Evolutionary conservation across 2,797 vertebrate species (phyloP).

Genomic region (Chelmon rostratus): DNA sequence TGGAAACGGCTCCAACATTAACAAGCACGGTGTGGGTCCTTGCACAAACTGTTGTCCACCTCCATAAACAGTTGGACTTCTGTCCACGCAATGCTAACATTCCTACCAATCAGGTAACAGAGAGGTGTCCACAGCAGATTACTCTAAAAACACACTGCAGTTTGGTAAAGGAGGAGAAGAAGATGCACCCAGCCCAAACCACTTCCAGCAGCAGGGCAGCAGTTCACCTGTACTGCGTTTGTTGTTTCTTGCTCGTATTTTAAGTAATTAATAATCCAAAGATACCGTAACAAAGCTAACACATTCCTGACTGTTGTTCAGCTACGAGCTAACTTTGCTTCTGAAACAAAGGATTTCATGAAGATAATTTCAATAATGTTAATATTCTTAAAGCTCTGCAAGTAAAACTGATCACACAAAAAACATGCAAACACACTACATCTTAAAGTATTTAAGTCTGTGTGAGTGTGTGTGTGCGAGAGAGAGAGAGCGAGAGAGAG

Average conservation of each 20-base stretch:
- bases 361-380: too few relatives aligned
- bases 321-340: not conserved
- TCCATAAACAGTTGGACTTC: too few relatives aligned
- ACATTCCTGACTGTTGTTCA: too few relatives aligned
- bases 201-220: too few relatives aligned
- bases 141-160: not conserved
- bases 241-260: not conserved
- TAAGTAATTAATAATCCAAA: not conserved
- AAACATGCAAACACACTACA: not conserved
- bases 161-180: too few relatives aligned
- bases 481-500: not conserved
- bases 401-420: not conserved
- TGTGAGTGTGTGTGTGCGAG: slow-evolving; percentile 33
- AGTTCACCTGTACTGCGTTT: too few relatives aligned
- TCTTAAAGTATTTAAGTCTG: slow-evolving; percentile 53
- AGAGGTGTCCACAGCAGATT: not conserved
- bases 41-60: too few relatives aligned
- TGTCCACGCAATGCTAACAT: not conserved
- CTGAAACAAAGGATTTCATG: too few relatives aligned
- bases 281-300: not conserved
- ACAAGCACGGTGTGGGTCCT: too few relatives aligned
- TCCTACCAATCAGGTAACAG: too few relatives aligned
- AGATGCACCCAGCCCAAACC: too few relatives aligned
- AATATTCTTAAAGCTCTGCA: not conserved
- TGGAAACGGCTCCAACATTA: not conserved